phyloP scores from a whole-genome alignment of 2,888 invertebrate species.

The Sthenelais limicola region DNA sequence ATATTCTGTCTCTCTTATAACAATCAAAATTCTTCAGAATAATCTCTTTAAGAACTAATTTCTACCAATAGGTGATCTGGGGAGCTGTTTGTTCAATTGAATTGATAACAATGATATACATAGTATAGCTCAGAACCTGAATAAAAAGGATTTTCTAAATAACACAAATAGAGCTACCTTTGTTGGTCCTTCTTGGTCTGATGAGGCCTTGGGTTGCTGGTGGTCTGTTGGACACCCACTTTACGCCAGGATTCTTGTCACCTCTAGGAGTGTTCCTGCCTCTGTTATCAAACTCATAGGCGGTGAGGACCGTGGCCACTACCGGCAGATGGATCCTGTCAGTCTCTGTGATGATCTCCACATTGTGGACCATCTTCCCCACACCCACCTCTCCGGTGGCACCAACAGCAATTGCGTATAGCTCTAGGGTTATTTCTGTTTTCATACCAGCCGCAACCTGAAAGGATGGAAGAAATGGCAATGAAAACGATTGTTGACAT shows the following conservation, averaged over 20 bases:
- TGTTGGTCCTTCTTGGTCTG: constrained; percentile 59
- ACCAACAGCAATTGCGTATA: constrained; percentile 71
- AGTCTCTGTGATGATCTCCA: constrained; percentile 71
- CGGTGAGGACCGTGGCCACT: constrained; percentile 68
- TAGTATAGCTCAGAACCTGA: no score
- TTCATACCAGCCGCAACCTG: constrained; percentile 72
- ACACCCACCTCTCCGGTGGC: constrained; percentile 66
- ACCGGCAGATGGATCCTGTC: constrained; percentile 68
- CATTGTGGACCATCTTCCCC: constrained; percentile 63
- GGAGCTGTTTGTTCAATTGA: no score
- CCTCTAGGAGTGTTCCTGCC: constrained; percentile 54
- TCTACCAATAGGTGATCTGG: no score
- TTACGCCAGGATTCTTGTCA: constrained; percentile 60
- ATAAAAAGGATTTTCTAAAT: no score
- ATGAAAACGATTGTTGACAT: no score
- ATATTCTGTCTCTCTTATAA: no score
- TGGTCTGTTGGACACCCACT: constrained; percentile 62
- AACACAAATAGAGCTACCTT: constrained; percentile 9
- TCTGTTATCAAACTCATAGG: constrained; percentile 56
- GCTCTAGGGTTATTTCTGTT: constrained; percentile 64
- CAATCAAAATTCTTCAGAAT: no score
- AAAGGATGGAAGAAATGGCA: constrained; percentile 30
- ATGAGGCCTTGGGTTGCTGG: constrained; percentile 67
- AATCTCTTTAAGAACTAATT: no score
- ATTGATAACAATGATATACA: no score